A percentile compares a stretch with the other conserved stretches of the same genome.
phyloP scores from a whole-genome alignment of 2,797 vertebrate species.

The Hozukius guyotensis region DNA sequence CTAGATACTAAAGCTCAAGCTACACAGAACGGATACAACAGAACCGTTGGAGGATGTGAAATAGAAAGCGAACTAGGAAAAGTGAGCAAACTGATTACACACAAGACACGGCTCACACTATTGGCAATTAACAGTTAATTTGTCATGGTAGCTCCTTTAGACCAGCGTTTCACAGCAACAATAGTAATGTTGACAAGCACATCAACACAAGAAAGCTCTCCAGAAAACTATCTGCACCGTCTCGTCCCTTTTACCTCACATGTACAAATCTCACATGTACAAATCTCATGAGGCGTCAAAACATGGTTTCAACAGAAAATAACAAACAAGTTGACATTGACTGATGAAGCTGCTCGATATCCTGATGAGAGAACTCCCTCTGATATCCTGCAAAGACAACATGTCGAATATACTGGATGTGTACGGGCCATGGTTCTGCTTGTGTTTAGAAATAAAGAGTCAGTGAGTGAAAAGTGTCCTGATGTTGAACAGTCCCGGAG shows the following conservation, averaged over 20 bases:
- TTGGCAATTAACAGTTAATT: conserved; percentile 77
- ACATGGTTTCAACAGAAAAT: conserved; percentile 54
- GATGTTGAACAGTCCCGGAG: conserved; percentile 47
- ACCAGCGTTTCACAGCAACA: conserved; percentile 81
- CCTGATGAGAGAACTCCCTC: conserved; percentile 52
- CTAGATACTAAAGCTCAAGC: conserved; percentile 81
- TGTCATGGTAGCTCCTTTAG: conserved; percentile 65
- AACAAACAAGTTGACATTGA: conserved; percentile 51
- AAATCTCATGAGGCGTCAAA: conserved; percentile 80
- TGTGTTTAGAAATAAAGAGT: conserved; percentile 35
- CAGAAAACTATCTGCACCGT: conserved; percentile 66
- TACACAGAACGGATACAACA: conserved; percentile 78
- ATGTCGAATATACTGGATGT: conserved; percentile 45
- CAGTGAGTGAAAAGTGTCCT: conserved; percentile 25
- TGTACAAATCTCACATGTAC: conserved; percentile 75
- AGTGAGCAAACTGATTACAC: conserved; percentile 75
- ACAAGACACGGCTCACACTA: conserved; percentile 77
- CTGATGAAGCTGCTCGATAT: conserved; percentile 75
- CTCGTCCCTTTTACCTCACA: conserved; percentile 77
- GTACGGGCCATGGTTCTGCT: conserved; percentile 48
- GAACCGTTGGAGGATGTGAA: conserved; percentile 75
- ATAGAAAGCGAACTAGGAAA: conserved; percentile 75
- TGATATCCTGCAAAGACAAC: conserved; percentile 47
- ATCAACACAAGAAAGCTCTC: conserved; percentile 74
- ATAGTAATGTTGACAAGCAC: conserved; percentile 78